Evolutionary conservation across 2,113 vertebrate genomes (phyloP), one percentile per base, ranked within the genome.

Genomic region (Rhabdomys dilectus): DNA sequence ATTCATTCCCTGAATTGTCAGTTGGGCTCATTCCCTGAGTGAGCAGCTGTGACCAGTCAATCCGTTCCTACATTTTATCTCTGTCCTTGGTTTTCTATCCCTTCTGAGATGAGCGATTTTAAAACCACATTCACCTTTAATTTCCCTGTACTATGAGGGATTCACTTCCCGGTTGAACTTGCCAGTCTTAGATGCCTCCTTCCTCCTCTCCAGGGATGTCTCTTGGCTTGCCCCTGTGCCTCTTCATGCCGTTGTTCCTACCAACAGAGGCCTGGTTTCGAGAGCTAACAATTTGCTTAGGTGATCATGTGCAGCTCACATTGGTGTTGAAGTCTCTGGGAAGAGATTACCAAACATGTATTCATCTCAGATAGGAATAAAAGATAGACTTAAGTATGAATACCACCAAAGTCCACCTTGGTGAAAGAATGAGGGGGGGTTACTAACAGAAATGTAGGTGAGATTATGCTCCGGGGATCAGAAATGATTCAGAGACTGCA

Each of bases 211-310:
- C 0, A 22, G 21, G 6, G 3, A 0, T 13, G 66, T 39, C 3
- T 85, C 36, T 1, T 2, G 4, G 42, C 2, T 42, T 66, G 56
- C 21, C 2, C 26, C 34, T 12, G 4, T 2, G 0, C 1, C 10
- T 4, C 0, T 31, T 24, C 34, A 4, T 51, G 0, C 60, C 0
- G 0, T 36, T 24, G 1, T 56, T 10, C 48, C 45, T 4, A 3
- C 10, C 3, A 10, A 53, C 56, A 17, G 72, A 34, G 1, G 15
- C 19, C 34, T 62, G 75, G 34, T 62, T 78, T 9, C 5, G 22
- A 31, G 36, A 5, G 39, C 26, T 31, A 39, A 13, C 31, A 4
- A 15, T 48, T 11, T 0, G 5, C 62, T 45, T n/a, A 36, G 22
- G 56, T 42, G 26, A 19, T 22, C 31, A 0, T 2, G 53, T 80